phyloP scores from a whole-genome alignment of 2,888 invertebrate species.

The Caenorhabditis sinica region DNA sequence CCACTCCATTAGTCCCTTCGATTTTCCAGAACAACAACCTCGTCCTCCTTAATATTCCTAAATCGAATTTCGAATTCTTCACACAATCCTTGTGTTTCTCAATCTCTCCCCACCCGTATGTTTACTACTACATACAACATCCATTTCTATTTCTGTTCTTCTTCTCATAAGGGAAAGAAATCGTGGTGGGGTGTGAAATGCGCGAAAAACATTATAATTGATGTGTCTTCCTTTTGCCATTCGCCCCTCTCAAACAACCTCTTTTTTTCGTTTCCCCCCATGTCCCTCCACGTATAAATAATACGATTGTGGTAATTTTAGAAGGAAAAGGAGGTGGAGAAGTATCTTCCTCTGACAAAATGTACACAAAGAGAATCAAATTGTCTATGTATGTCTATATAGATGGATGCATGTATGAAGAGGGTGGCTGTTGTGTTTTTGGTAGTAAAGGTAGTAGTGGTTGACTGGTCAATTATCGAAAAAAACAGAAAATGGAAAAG shows the following conservation, averaged over 20 bases:
- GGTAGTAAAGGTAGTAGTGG: neutral
- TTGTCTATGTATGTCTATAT: slow-evolving; percentile 4
- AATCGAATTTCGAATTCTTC: slow-evolving; percentile 14
- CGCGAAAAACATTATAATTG: slow-evolving; percentile 60
- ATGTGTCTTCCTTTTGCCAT: slow-evolving; percentile 21
- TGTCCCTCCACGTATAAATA: slow-evolving; percentile 31
- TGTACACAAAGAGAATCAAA: slow-evolving; percentile 13
- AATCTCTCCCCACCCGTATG: neutral
- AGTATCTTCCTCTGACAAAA: slow-evolving; percentile 18
- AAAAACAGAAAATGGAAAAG: slow-evolving; percentile 1
- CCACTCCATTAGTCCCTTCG: neutral
- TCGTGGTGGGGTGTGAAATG: slow-evolving; percentile 29
- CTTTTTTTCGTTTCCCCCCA: slow-evolving; percentile 1
- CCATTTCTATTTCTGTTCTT: neutral
- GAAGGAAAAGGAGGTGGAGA: neutral
- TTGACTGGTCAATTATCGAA: slow-evolving; percentile 37
- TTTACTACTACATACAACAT: slow-evolving; percentile 3
- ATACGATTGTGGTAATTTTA: slow-evolving; percentile 52
- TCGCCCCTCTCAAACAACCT: neutral
- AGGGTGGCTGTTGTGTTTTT: neutral
- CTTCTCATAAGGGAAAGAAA: neutral
- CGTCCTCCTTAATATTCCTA: neutral
- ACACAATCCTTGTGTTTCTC: too few relatives aligned
- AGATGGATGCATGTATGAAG: neutral
- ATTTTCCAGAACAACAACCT: neutral